Conservation (phyloP, 2,888 invertebrate species). For the Protodeltote pygarga region DNA sequence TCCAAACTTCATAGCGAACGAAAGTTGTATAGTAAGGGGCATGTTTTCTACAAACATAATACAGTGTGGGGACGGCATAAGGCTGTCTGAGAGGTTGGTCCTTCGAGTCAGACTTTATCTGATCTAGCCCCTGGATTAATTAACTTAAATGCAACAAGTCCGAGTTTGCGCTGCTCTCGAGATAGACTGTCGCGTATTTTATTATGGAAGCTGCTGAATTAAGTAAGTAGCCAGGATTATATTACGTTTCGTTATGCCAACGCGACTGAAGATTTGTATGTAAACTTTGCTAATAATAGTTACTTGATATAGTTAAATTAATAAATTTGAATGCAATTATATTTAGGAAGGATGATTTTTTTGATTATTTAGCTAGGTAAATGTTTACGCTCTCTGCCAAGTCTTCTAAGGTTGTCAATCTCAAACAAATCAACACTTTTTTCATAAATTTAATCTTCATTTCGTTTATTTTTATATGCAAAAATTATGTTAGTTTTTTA, state of each 20-base stretch:
- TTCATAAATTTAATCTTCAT: neutral
- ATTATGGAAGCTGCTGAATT: conserved; percentile 80
- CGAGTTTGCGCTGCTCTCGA: conserved; percentile 81
- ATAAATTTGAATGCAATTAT: conserved; percentile 25
- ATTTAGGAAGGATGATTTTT: conserved; percentile 15
- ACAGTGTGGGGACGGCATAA: conserved; percentile 38
- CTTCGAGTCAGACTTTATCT: conserved; percentile 75
- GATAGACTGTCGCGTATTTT: conserved; percentile 79
- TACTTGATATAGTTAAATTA: conserved; percentile 38
- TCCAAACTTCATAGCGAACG: conserved; percentile 38
- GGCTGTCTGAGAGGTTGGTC: conserved; percentile 59
- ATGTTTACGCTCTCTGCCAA: conserved; percentile 7
- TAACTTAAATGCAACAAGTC: conserved; percentile 86
- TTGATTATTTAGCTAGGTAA: conserved; percentile 8
- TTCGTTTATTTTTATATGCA: neutral
- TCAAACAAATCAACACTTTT: neutral
- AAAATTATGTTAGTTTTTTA: conserved; percentile 36
- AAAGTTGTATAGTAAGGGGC: conserved; percentile 37
- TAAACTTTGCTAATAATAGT: conserved; percentile 48
- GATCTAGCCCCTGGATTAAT: conserved; percentile 81
- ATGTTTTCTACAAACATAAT: conserved; percentile 52
- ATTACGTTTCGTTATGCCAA: conserved; percentile 55
- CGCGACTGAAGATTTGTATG: conserved; percentile 40
- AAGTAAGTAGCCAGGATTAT: conserved; percentile 70
- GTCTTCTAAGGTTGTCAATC: neutral